Percentiles rank a stretch among this genome's conserved stretches.
Conservation (phyloP, 2,113 vertebrate genomes). For the Neotragus pygmaeus region DNA sequence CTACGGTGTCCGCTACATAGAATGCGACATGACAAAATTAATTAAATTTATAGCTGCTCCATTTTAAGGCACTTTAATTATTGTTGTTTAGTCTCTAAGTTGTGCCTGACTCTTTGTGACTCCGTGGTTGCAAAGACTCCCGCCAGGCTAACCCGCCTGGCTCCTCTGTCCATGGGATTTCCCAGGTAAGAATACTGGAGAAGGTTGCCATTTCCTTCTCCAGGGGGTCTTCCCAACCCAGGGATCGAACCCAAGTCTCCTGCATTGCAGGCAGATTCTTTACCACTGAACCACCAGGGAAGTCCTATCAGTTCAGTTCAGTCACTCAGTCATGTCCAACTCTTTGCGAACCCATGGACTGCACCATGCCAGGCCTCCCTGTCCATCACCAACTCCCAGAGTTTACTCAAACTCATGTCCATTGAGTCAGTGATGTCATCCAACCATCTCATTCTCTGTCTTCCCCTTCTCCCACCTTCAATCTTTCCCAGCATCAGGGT, state of each 20-base stretch:
- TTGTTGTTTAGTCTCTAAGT: background rate
- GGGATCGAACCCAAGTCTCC: background rate
- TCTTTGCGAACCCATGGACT: background rate
- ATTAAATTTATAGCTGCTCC: background rate
- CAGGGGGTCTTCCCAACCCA: background rate
- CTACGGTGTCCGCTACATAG: background rate
- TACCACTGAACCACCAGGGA: background rate
- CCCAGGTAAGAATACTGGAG: background rate
- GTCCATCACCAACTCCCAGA: background rate
- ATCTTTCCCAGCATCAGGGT: background rate
- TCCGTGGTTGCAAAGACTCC: background rate
- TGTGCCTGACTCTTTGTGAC: background rate
- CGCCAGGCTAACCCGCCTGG: background rate
- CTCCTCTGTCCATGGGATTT: background rate
- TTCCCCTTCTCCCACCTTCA: background rate
- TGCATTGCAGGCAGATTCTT: background rate
- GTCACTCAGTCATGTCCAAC: accelerated
- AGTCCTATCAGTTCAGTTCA: background rate
- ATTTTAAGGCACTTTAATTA: background rate
- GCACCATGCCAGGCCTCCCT: background rate
- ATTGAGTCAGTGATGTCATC: background rate
- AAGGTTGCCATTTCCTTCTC: background rate
- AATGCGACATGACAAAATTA: background rate
- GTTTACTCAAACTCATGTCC: background rate
- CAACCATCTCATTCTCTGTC: background rate